phyloP scores from a whole-genome alignment of 92 coral and sea anemone genomes.

The Epizoanthus stellaris region DNA sequence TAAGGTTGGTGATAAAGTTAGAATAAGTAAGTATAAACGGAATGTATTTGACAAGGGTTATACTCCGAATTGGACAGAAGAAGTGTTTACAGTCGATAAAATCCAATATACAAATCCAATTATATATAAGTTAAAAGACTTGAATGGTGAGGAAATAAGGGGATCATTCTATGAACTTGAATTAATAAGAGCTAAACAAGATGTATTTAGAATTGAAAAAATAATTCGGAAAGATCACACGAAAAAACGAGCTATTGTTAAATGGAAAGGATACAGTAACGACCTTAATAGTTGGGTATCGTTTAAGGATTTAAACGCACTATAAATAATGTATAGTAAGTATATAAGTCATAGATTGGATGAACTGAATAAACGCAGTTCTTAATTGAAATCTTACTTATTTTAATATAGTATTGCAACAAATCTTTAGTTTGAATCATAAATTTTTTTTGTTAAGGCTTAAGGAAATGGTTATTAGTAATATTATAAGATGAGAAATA shows the following conservation, averaged over 20 bases:
- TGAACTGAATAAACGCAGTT: no score
- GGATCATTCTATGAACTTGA: conserved; percentile 53
- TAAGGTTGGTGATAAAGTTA: no score
- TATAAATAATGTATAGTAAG: neutral
- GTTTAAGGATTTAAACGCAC: neutral
- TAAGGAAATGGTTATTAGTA: neutral
- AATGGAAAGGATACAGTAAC: no score
- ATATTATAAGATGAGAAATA: no score
- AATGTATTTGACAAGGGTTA: neutral
- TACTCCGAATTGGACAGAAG: conserved; percentile 59
- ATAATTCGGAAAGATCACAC: conserved; percentile 52
- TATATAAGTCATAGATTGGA: no score
- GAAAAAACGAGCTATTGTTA: conserved; percentile 57
- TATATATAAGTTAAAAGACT: conserved; percentile 34
- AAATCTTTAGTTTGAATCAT: no score
- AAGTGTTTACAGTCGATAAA: conserved; percentile 42
- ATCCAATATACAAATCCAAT: conserved; percentile 45
- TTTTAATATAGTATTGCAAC: no score
- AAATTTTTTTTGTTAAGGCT: neutral
- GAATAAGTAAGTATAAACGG: no score
- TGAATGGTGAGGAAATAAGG: conserved; percentile 52
- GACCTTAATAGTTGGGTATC: no score
- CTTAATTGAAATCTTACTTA: no score
- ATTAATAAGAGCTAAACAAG: conserved; percentile 48
- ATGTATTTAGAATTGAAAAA: no score